Conservation (phyloP, 2,888 invertebrate species). For the Isoperla grammatica region DNA sequence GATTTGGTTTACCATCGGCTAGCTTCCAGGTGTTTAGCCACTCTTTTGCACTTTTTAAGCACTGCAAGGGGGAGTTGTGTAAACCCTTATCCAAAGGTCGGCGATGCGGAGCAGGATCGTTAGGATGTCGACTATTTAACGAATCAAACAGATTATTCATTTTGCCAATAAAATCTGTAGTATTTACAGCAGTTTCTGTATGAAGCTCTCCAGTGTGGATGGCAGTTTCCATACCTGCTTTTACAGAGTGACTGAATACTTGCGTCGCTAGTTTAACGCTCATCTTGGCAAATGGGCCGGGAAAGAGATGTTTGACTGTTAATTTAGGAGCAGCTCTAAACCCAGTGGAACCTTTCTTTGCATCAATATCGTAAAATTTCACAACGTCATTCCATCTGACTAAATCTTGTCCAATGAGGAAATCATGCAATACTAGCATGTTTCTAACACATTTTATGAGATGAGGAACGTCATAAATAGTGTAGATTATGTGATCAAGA, state of each 20-base stretch:
- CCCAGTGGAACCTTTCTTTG: constrained; percentile 16
- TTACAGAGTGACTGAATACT: constrained; percentile 33
- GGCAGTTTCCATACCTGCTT: constrained; percentile 31
- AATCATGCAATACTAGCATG: constrained; percentile 29
- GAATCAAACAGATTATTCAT: constrained; percentile 34
- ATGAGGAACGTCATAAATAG: constrained; percentile 32
- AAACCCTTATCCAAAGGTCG: constrained; percentile 27
- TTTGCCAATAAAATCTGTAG: constrained; percentile 32
- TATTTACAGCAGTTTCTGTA: constrained; percentile 23
- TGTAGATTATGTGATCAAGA: too few species aligned
- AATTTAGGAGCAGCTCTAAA: constrained; percentile 32
- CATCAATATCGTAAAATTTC: constrained; percentile 29
- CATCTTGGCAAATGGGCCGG: constrained; percentile 33
- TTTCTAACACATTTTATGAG: constrained; percentile 33
- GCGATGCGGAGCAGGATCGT: constrained; percentile 27
- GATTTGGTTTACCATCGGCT: constrained; percentile 20
- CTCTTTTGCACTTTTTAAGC: constrained; percentile 1
- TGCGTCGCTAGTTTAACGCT: constrained; percentile 33
- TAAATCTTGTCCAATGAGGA: constrained; percentile 19
- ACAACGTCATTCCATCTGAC: constrained; percentile 30
- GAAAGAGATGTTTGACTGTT: constrained; percentile 32
- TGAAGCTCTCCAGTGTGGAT: constrained; percentile 28
- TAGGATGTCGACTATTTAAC: constrained; percentile 29
- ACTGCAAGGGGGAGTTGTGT: constrained; percentile 9
- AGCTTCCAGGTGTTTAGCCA: background rate